phyloP scores from a whole-genome alignment of 92 coral and sea anemone species.

The Meandrina meandrites region DNA sequence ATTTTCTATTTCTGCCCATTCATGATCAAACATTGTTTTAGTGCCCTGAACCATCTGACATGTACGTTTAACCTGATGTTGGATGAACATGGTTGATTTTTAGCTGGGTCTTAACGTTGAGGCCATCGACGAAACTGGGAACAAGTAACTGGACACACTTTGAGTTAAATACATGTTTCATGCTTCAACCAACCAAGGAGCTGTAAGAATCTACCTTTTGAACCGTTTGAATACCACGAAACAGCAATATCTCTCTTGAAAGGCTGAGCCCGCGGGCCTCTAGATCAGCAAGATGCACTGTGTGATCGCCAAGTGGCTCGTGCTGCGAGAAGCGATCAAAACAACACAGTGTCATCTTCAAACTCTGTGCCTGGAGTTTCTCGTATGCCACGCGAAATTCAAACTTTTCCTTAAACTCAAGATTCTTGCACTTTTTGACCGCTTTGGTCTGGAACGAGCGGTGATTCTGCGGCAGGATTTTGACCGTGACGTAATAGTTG shows the following conservation, averaged over 20 bases:
- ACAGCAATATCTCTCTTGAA: conserved; percentile 66
- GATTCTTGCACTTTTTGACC: conserved; percentile 45
- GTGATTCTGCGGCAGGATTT: conserved; percentile 82
- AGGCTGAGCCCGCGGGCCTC: conserved; percentile 90
- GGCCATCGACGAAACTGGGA: no score
- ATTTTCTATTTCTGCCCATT: no score
- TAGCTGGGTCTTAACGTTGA: no score
- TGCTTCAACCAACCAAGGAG: neutral
- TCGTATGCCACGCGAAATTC: conserved; percentile 75
- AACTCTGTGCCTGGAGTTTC: conserved; percentile 71
- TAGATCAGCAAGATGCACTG: conserved; percentile 72
- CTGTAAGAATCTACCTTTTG: conserved; percentile 17
- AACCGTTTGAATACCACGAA: conserved; percentile 36
- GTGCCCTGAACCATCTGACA: no score
- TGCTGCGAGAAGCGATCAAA: conserved; percentile 98
- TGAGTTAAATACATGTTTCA: no score
- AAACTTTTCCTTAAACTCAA: conserved; percentile 77
- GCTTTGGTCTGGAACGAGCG: conserved; percentile 85
- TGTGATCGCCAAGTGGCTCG: conserved; percentile 80
- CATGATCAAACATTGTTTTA: no score
- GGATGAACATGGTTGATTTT: no score
- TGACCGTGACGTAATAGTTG: conserved; percentile 79
- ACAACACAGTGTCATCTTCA: conserved; percentile 80
- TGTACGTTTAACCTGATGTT: no score
- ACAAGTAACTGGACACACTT: no score